Conservation (phyloP, 53 echinoderm and acorn worm species). For the Temnopleurus reevesii region DNA sequence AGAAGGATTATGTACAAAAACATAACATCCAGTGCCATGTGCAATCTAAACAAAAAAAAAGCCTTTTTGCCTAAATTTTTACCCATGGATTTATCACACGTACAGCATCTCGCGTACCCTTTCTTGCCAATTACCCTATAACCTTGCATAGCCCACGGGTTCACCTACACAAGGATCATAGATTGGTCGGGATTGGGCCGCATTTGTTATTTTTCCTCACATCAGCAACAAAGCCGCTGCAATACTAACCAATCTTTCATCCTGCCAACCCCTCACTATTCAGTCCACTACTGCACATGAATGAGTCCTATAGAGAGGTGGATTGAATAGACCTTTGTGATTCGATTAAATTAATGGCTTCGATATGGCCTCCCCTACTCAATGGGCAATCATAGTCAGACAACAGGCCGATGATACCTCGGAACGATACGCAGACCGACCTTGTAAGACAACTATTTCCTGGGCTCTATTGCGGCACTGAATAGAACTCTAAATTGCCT, state of each 20-base stretch:
- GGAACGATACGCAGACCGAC: neutral
- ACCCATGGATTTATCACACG: slow-evolving; percentile 11
- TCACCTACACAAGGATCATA: neutral
- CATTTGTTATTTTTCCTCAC: slow-evolving; percentile 35
- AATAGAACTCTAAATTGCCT: slow-evolving; percentile 22
- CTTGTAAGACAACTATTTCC: slow-evolving; percentile 32
- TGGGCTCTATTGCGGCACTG: neutral
- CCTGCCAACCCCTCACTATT: neutral
- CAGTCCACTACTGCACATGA: slow-evolving; percentile 40
- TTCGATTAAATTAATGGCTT: slow-evolving; percentile 53
- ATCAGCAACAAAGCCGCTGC: neutral
- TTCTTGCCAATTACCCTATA: neutral
- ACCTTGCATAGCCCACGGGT: slow-evolving; percentile 34
- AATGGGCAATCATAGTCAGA: slow-evolving; percentile 17
- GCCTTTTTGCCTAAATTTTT: too few species aligned
- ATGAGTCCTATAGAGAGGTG: slow-evolving; percentile 2
- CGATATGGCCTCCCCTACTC: neutral
- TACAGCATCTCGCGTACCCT: neutral
- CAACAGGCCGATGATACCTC: neutral
- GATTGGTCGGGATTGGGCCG: neutral
- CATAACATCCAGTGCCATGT: too few species aligned
- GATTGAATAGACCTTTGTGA: slow-evolving; percentile 42
- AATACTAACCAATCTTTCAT: slow-evolving; percentile 36
- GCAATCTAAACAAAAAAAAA: too few species aligned
- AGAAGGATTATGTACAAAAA: too few species aligned